Percentiles rank a stretch among this genome's conserved stretches.
Conservation (phyloP, 2,797 vertebrate genomes). For the Scolopax rusticola region DNA sequence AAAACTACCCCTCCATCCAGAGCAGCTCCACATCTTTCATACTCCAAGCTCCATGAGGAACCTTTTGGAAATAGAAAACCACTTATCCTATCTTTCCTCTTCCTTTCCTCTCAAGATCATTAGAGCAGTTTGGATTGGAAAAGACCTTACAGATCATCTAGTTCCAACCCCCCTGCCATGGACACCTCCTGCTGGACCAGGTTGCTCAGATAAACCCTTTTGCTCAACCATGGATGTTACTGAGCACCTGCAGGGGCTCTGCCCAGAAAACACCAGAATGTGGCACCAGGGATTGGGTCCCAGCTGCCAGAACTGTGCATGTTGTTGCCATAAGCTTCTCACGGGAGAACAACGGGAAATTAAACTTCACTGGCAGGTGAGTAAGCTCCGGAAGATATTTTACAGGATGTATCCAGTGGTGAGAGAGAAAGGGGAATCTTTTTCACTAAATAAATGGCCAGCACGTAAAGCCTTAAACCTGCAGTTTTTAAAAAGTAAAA, state of each 20-base stretch:
- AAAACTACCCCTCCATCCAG: background rate
- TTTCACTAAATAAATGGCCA: background rate
- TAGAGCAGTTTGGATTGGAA: background rate
- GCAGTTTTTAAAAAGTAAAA: background rate
- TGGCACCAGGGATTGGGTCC: background rate
- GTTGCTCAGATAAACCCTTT: background rate
- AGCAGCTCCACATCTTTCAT: background rate
- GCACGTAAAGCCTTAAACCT: background rate
- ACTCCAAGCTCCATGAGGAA: accelerated
- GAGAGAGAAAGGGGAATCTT: background rate
- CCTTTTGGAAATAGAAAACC: background rate
- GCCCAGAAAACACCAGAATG: background rate
- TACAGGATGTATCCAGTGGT: background rate
- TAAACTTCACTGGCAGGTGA: background rate
- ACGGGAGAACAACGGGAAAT: background rate
- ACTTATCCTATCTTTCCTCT: background rate
- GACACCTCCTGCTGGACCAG: background rate
- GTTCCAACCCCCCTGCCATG: background rate
- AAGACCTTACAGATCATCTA: background rate
- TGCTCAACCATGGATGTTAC: background rate
- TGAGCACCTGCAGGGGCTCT: background rate
- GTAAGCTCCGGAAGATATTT: background rate
- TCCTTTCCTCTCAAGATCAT: background rate
- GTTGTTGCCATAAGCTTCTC: background rate
- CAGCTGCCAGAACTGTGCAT: background rate